These are phyloP conservation scores for Scomber colias DNA, from an alignment of 2,113 vertebrate genomes.

Conservation along the genomic window DNA sequence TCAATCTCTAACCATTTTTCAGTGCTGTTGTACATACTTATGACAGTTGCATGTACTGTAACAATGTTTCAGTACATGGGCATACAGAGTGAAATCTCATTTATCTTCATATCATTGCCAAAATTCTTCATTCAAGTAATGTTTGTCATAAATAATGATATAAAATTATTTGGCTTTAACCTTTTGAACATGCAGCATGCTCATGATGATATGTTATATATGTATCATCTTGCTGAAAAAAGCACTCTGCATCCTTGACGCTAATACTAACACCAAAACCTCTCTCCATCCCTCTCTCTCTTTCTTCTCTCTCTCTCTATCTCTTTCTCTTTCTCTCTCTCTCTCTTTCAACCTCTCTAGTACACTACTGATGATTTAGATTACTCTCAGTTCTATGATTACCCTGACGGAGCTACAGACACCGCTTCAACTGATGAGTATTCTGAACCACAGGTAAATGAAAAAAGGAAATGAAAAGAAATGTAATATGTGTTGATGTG, in stretches of 20 bases:
- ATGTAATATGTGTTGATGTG: conserved; percentile 71
- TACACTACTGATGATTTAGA: conserved; percentile 92
- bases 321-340: conserved; percentile 76
- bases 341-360: conserved; percentile 88
- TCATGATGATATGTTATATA: conserved; percentile 52
- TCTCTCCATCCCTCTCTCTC: conserved; percentile 83
- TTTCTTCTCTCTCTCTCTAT: conserved; percentile 55
- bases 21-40: background rate
- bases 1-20: background rate
- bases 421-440: conserved; percentile 88
- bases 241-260: conserved; percentile 57
- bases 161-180: conserved; percentile 9
- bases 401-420: conserved; percentile 92
- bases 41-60: background rate
- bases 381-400: conserved; percentile 95
- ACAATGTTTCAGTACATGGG: too few species aligned
- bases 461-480: conserved; percentile 51
- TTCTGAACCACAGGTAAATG: conserved; percentile 94
- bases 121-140: background rate
- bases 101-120: background rate
- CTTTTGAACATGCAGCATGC: conserved; percentile 34
- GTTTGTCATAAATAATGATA: conserved; percentile 2
- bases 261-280: conserved; percentile 72
- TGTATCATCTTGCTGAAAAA: conserved; percentile 47
- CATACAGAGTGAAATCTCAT: too few species aligned